Evolutionary conservation across 2,888 invertebrate species (phyloP).

Genomic region (Chrysotoxum bicinctum): DNA sequence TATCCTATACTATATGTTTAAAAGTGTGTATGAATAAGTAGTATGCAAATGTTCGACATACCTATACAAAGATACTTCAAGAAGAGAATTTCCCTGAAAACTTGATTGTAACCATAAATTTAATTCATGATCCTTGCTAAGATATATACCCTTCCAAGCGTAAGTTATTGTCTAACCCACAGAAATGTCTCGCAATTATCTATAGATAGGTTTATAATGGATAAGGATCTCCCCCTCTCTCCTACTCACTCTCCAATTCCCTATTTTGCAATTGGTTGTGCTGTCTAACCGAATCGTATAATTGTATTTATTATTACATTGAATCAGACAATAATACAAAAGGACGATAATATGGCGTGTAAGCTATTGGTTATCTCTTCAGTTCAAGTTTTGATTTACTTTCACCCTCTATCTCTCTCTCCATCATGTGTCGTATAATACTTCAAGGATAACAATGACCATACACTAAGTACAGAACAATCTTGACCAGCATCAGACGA

Average conservation of each 20-base stretch:
- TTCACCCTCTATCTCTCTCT: not conserved
- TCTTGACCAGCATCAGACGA: not conserved
- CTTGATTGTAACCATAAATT: slow-evolving; percentile 65
- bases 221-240: not conserved
- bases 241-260: not conserved
- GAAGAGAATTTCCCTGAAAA: slow-evolving; percentile 33
- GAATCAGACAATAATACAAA: slow-evolving; percentile 55
- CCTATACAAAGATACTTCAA: not conserved
- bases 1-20: too few relatives aligned
- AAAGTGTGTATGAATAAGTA: not conserved
- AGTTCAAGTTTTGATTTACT: slow-evolving; percentile 64
- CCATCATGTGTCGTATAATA: not conserved
- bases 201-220: not conserved
- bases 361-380: slow-evolving; percentile 35
- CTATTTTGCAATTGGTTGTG: not conserved
- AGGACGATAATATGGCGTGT: slow-evolving; percentile 45
- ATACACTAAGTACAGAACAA: not conserved
- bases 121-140: slow-evolving; percentile 62
- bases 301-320: slow-evolving; percentile 70
- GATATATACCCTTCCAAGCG: slow-evolving; percentile 38
- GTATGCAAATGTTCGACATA: not conserved
- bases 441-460: not conserved
- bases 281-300: slow-evolving; percentile 58
- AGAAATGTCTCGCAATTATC: slow-evolving; percentile 24
- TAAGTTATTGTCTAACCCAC: slow-evolving; percentile 50